Evolutionary conservation across 2,113 vertebrate genomes (phyloP), one percentile per base, ranked within the genome.

Genomic region (Alligator mississippiensis): DNA sequence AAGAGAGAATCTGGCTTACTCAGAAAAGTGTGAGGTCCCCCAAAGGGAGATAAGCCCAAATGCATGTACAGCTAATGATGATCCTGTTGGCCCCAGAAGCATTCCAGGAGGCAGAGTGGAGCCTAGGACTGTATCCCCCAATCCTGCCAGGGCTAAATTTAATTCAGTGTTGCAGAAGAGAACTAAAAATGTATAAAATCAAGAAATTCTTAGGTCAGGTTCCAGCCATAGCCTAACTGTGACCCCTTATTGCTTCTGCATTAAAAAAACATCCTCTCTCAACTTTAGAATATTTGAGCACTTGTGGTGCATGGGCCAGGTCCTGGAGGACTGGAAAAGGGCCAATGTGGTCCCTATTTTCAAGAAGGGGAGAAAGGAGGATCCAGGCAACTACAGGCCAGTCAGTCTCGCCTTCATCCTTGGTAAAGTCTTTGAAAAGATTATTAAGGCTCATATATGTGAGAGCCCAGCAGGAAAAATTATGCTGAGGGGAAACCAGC

Each of bases 211-310:
- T 93, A 91, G 55, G 81, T 83, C 57, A 72, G 84, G 77, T 81
- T 25, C 57, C 87, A 47, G 70, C 19, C 28, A 1, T 47, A 60
- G 38, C 21, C 66, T 80, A 75, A 38, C 87, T 54, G 63, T 79
- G 74, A 75, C 0, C 34, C 77, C 81, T 85, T 90, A 66, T 89
- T 54, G 6, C 55, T 85, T 85, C 91, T 79, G 14, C 1, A 5
- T 85, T 91, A 78, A 85, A 84, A 90, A 92, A 95, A 60, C 30
- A 47, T 47, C n/a, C 38, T 15, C 76, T 92, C 22, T 54, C 16
- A 93, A 34, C 34, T 34, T 34, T 34, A 34, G 34, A 34, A 34
- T 34, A 34, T 34, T 34, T 34, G 34, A 34, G 34, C 34, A 34
- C 34, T 34, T 34, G 34, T 34, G 34, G 34, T 4, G 34, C 34